phyloP scores from a whole-genome alignment of 37 sponge, comb jelly and placozoan species.

The Corticium candelabrum region DNA sequence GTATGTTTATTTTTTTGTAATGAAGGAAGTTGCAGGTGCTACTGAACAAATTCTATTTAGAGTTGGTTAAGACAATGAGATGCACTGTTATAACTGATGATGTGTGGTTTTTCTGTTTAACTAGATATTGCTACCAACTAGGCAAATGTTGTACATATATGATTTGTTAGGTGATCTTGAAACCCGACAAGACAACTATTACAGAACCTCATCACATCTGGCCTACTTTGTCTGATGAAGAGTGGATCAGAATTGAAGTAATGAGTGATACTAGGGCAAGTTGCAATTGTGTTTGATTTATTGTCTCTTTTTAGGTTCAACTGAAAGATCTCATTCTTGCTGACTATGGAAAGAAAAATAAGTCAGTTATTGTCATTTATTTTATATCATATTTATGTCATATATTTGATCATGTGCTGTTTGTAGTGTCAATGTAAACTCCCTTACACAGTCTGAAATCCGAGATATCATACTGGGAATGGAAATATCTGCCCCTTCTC shows the following conservation, averaged over 20 bases:
- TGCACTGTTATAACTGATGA: too few relatives aligned
- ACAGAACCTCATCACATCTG: conserved; percentile 99
- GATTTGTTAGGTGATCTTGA: conserved; percentile 69
- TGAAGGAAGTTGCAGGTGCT: not conserved
- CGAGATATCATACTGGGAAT: conserved; percentile 98
- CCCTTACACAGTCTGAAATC: conserved; percentile 96
- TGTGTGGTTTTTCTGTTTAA: too few relatives aligned
- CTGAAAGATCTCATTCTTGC: conserved; percentile 97
- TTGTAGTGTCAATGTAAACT: conserved; percentile 89
- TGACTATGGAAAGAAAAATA: conserved; percentile 99
- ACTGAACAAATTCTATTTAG: too few relatives aligned
- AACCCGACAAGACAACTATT: conserved; percentile 98
- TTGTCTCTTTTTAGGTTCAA: too few relatives aligned
- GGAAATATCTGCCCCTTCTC: conserved; percentile 98
- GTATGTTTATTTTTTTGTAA: not conserved
- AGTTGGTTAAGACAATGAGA: too few relatives aligned
- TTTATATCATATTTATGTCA: not conserved
- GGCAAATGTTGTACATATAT: too few relatives aligned
- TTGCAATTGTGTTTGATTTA: too few relatives aligned
- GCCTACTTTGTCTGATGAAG: conserved; percentile 90
- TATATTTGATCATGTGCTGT: not conserved
- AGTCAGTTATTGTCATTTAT: conserved; percentile 33
- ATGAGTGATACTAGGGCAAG: too few relatives aligned
- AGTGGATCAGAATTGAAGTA: conserved; percentile 97
- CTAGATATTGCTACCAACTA: too few relatives aligned